Conservation (phyloP, 2,888 invertebrate species). For the Chaetogeoica ovagalla region DNA sequence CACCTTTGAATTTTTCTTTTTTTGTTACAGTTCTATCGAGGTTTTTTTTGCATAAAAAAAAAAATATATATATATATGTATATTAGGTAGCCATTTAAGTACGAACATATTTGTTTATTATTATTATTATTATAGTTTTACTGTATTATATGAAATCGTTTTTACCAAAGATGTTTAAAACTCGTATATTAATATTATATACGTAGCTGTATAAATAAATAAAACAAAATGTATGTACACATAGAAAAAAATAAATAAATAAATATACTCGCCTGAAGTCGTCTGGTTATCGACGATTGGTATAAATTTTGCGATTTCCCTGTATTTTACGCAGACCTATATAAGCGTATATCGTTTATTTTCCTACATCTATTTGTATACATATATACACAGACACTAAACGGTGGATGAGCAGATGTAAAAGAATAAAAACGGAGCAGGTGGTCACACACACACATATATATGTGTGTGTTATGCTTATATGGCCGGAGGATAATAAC, state of each 20-base stretch:
- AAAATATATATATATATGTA: neutral
- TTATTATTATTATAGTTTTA: slow-evolving; percentile 9
- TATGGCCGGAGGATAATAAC: neutral
- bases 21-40: slow-evolving; percentile 1
- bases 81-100: neutral
- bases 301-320: too few relatives aligned
- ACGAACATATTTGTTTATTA: slow-evolving; percentile 4
- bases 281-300: too few relatives aligned
- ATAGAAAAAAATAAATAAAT: neutral
- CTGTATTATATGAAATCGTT: neutral
- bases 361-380: neutral
- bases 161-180: slow-evolving; percentile 44
- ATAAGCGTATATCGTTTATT: neutral
- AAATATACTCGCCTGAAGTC: too few relatives aligned
- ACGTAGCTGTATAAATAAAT: neutral
- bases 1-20: neutral
- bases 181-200: neutral
- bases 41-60: too few relatives aligned
- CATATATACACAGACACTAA: too few relatives aligned
- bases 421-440: slow-evolving; percentile 5
- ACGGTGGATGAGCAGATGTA: slow-evolving; percentile 11
- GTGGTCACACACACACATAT: neutral
- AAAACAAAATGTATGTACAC: too few relatives aligned
- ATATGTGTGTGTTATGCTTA: too few relatives aligned
- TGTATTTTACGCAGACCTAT: neutral